These are phyloP conservation scores for Parasteatoda lunata DNA, from an alignment of 2,888 invertebrate genomes.

Conservation along the genomic window DNA sequence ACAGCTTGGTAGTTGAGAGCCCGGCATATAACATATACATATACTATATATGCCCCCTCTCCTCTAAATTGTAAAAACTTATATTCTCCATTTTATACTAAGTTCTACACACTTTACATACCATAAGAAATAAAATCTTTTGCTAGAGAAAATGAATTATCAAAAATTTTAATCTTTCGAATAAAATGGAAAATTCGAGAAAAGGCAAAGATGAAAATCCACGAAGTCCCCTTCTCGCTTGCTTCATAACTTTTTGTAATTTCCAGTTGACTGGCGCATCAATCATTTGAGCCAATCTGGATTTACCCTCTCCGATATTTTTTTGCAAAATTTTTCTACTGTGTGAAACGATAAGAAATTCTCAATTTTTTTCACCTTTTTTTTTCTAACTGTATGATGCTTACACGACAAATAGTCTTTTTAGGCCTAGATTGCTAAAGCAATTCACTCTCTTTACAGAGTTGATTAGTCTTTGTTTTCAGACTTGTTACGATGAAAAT, in stretches of 20 bases:
- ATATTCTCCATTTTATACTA: no score
- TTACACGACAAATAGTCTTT: conserved; percentile 47
- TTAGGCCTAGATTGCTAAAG: conserved; percentile 26
- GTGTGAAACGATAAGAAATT: conserved; percentile 33
- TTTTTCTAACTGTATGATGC: conserved; percentile 12
- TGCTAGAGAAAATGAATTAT: conserved; percentile 11
- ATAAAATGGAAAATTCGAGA: conserved; percentile 32
- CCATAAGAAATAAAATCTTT: background rate
- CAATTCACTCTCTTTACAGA: conserved; percentile 30
- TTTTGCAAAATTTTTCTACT: conserved; percentile 17
- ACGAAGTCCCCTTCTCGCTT: conserved; percentile 29
- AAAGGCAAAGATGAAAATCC: conserved; percentile 26
- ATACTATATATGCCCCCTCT: no score
- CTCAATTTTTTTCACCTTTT: conserved; percentile 16
- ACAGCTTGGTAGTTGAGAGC: no score
- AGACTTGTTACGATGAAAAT: conserved; percentile 23
- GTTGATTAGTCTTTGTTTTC: conserved; percentile 21
- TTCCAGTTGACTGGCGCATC: conserved; percentile 56
- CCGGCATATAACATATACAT: no score
- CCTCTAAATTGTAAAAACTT: no score
- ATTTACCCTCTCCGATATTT: conserved; percentile 41
- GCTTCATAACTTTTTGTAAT: conserved; percentile 60
- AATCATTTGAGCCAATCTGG: conserved; percentile 48
- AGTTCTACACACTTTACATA: no score
- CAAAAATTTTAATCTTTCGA: conserved; percentile 36